Conservation (phyloP, 1,140 invertebrate species). For the Phenacoccus solenopsis region DNA sequence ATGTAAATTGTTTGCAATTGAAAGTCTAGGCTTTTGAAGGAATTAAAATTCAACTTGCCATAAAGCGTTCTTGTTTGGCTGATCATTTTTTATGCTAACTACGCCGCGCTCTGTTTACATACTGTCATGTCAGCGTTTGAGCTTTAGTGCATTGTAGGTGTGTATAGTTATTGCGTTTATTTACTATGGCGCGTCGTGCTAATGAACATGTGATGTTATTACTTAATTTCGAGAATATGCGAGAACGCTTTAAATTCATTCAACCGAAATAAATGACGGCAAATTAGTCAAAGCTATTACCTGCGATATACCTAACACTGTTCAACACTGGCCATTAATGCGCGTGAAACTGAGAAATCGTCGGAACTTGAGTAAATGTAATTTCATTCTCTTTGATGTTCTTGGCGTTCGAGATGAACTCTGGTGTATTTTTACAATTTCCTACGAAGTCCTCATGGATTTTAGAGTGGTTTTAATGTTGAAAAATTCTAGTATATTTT, state of each 20-base stretch:
- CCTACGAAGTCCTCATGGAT: too few relatives aligned
- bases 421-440: too few relatives aligned
- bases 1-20: not conserved
- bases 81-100: not conserved
- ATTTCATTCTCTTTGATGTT: too few relatives aligned
- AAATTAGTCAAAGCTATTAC: not conserved
- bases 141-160: too few relatives aligned
- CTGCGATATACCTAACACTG: not conserved
- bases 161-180: not conserved
- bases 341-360: not conserved
- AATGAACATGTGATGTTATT: not conserved
- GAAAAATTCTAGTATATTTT: too few relatives aligned
- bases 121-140: not conserved
- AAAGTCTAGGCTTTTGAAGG: not conserved
- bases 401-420: too few relatives aligned
- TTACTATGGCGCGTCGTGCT: not conserved
- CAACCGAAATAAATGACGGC: not conserved
- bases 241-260: not conserved
- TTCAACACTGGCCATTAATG: not conserved
- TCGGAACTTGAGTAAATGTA: too few relatives aligned
- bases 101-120: not conserved
- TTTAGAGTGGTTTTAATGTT: too few relatives aligned
- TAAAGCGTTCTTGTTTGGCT: not conserved
- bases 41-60: not conserved
- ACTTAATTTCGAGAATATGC: not conserved